These are phyloP conservation scores for Heterocephalus glaber DNA, from an alignment of 2,113 vertebrate genomes.

Conservation along the genomic window DNA sequence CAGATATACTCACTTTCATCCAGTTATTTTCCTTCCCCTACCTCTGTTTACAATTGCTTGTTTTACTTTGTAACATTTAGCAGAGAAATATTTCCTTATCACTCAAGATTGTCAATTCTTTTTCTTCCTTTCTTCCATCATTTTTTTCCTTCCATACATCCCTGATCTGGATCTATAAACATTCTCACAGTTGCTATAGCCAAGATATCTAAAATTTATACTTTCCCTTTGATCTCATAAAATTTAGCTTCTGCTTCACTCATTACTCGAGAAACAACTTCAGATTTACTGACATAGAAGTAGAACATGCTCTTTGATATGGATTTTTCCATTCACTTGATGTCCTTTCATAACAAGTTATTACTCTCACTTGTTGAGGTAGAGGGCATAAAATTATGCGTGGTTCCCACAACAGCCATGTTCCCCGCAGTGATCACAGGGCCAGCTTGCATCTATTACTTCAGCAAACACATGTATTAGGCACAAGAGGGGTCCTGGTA, in stretches of 20 bases:
- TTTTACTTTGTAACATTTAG: background rate
- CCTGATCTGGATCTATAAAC: constrained; percentile 56
- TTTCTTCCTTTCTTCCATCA: constrained; percentile 7
- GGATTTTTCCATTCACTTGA: constrained; percentile 69
- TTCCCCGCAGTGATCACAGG: background rate
- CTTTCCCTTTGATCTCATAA: constrained; percentile 70
- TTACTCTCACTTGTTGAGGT: constrained; percentile 9
- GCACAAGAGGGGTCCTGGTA: background rate
- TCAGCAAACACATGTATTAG: background rate
- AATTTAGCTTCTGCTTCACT: constrained; percentile 60
- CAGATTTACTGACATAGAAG: constrained; percentile 64
- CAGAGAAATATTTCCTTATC: background rate
- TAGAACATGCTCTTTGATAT: constrained; percentile 57
- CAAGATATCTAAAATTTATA: constrained; percentile 71
- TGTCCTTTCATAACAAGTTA: constrained; percentile 65
- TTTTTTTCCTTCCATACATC: constrained; percentile 19
- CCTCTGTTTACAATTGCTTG: background rate
- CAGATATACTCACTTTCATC: background rate
- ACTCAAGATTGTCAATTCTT: background rate
- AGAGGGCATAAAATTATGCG: constrained; percentile 34
- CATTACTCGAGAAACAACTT: constrained; percentile 69
- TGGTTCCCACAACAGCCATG: background rate
- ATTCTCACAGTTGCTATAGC: background rate
- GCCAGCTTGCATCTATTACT: background rate
- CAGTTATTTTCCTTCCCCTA: background rate